phyloP scores from a whole-genome alignment of 1,140 invertebrate genomes.

The Ooceraea biroi region DNA sequence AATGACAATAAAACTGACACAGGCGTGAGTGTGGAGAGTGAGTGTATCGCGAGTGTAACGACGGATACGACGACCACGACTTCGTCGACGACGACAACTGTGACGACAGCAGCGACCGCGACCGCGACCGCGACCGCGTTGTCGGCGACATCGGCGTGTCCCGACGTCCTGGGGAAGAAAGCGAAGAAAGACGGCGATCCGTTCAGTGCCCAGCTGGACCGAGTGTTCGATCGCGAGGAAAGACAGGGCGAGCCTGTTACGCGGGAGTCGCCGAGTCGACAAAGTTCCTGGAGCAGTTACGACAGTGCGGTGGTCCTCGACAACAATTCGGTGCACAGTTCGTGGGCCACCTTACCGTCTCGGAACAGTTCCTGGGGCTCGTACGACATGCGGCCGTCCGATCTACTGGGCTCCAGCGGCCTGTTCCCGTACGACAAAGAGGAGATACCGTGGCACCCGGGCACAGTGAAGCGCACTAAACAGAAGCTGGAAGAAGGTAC shows the following conservation, averaged over 20 bases:
- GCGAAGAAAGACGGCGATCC: slow-evolving; percentile 87
- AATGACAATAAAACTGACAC: slow-evolving; percentile 68
- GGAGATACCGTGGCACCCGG: slow-evolving; percentile 89
- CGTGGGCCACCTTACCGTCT: slow-evolving; percentile 91
- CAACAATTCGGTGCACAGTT: slow-evolving; percentile 91
- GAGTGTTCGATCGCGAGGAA: slow-evolving; percentile 91
- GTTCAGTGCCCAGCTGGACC: slow-evolving; percentile 91
- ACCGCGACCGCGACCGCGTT: slow-evolving; percentile 4
- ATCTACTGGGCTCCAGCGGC: slow-evolving; percentile 83
- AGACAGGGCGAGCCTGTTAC: slow-evolving; percentile 81
- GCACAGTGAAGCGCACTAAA: slow-evolving; percentile 90
- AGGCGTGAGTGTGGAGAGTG: slow-evolving; percentile 69
- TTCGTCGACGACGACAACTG: slow-evolving; percentile 11
- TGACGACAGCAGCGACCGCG: slow-evolving; percentile 25
- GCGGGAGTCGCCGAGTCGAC: slow-evolving; percentile 86
- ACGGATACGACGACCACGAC: slow-evolving; percentile 23
- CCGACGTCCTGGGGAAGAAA: slow-evolving; percentile 65
- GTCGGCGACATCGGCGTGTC: slow-evolving; percentile 45
- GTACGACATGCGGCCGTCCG: slow-evolving; percentile 88
- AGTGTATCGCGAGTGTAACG: slow-evolving; percentile 62
- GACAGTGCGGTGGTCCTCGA: slow-evolving; percentile 91
- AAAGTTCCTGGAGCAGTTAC: slow-evolving; percentile 93
- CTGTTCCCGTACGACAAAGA: slow-evolving; percentile 88
- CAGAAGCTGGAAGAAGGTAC: slow-evolving; percentile 90
- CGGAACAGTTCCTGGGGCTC: slow-evolving; percentile 92